Evolutionary conservation across 2,797 vertebrate genomes (phyloP).

Genomic region (Amblyraja radiata): DNA sequence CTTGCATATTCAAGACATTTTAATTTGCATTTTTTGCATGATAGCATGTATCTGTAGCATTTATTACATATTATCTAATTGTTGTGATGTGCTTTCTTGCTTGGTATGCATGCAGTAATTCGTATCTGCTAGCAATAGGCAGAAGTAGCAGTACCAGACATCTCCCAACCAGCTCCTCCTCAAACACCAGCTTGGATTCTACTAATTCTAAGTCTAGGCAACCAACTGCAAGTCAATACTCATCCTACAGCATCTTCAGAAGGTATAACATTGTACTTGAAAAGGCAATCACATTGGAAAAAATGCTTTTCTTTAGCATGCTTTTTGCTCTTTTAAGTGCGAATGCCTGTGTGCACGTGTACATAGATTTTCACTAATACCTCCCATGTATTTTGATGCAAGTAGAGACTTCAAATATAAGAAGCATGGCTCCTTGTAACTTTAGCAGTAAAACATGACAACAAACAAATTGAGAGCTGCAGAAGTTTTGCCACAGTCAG

Average conservation of each 20-base stretch:
- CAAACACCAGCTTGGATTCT: constrained; percentile 75
- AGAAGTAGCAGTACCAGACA: constrained; percentile 73
- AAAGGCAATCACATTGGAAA: not conserved
- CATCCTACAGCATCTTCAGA: constrained; percentile 73
- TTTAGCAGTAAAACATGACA: too few species aligned
- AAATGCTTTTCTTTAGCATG: not conserved
- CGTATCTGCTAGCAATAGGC: constrained; percentile 72
- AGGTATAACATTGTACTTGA: constrained; percentile 54
- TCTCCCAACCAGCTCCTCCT: constrained; percentile 74
- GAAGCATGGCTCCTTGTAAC: not conserved
- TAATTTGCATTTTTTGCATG: constrained; percentile 24
- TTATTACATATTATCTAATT: constrained; percentile 19
- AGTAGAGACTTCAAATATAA: too few species aligned
- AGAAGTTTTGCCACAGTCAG: not conserved
- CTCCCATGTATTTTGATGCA: too few species aligned
- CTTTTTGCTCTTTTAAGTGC: not conserved
- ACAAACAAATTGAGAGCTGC: not conserved
- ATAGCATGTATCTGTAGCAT: constrained; percentile 29
- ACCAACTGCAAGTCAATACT: constrained; percentile 65
- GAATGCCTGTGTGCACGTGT: not conserved
- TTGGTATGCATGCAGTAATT: constrained; percentile 60
- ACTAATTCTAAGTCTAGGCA: constrained; percentile 75
- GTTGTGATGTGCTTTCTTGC: constrained; percentile 55
- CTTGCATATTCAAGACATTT: constrained; percentile 18
- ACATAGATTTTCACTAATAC: too few species aligned